Evolutionary conservation across 2,113 vertebrate genomes (phyloP), one percentile per base, ranked within the genome.

Genomic region (Synodontis membranacea): DNA sequence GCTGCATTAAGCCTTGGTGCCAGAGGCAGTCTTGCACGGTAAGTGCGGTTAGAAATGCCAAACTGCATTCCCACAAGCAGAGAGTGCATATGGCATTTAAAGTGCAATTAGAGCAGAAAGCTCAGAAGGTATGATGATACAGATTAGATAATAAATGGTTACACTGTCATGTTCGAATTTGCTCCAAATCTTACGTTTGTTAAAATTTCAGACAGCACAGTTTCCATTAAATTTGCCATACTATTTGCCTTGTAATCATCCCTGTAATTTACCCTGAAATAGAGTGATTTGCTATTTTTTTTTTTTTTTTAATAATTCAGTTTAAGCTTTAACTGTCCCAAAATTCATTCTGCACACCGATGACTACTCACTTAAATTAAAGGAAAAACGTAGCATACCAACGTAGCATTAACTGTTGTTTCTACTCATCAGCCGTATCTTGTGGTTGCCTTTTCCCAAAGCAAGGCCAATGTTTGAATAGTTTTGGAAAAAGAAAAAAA

Each of bases 31-130:
- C 60, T 68, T 7, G 25, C 23, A 54, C 76, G 31, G 76, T 64
- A 80, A 86, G 31, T 56, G 48, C 34, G 8, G 76, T 42, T 80
- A 86, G 75, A 86, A 86, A 80, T 86, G 76, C 62, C 75, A 86
- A 80, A 68, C 75, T 68, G 23, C 25, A 68, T 54, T 80, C 34
- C 31, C 46, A 28, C 76, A 79, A 52, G 46, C 28, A 1, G 23
- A 37, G 48, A 68, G 76, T 80, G 46, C 23, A 64, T 60, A 39
- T 68, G 84, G 34, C 60, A 80, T 80, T 86, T 78, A 50, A 0
- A 66, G 84, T 66, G 58, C 19, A 68, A 66, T 78, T 78, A 50
- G 46, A 78, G 28, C 19, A 50, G 46, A 74, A 44, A 46, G 17
- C 68, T 75, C 68, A 54, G 42, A 76, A 62, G 72, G 83, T 76